Evolutionary conservation across 2,888 invertebrate genomes (phyloP), one percentile per base, ranked within the genome.

Genomic region (Eilema sororculum): DNA sequence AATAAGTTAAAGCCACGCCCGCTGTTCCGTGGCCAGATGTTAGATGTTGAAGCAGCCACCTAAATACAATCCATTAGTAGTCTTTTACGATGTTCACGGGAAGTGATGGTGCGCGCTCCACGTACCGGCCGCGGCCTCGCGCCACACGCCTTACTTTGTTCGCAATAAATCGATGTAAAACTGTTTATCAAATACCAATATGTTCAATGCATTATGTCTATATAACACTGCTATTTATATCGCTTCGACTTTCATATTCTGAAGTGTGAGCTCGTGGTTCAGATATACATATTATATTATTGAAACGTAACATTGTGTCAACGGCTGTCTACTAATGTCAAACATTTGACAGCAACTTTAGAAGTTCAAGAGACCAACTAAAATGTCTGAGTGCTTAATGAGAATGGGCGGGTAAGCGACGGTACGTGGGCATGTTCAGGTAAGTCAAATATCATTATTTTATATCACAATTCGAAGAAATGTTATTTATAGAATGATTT

Each of bases 111-210:
- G 25, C 57, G 0, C 56, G 58, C 37, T 41, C 24, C 37, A 22
- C 37, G 62, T 13, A 24, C 16, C 30, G 37, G 37, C 37, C n/a
- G 22, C 37, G n/a, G n/a, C 52, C 46, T 25, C 59, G 33, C 59
- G 41, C 60, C 69, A 52, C 57, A 62, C 58, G 68, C 58, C 68
- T 64, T 41, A 59, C 69, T 69, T 65, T 65, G 65, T 65, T 67
- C 67, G 71, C 64, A 25, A 71, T 71, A 64, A 67, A 71, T 67
- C 67, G 57, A 67, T 71, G 67, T 65, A 56, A 61, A 71, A 61
- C 56, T 71, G 67, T 71, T 71, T 71, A 71, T 67, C 71, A 67
- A 71, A 71, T 52, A 66, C 58, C 71, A 56, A 67, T 67, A 71
- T 57, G 24, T n/a, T 64, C 22, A 10, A 25, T 41, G 58, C 24